Conservation (phyloP, 2,113 vertebrate genomes). For the Istiophorus platypterus region DNA sequence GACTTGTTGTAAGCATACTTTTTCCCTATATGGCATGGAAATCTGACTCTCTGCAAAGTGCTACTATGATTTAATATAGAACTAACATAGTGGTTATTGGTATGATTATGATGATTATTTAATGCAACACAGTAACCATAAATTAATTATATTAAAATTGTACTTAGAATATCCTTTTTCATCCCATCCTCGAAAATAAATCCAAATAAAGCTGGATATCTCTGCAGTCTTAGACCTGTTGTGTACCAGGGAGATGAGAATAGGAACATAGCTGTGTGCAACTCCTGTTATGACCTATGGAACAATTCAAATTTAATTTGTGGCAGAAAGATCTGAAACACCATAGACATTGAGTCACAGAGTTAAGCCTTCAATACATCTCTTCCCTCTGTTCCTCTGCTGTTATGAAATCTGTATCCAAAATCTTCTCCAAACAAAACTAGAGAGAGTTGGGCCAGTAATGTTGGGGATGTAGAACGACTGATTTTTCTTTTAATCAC, state of each 20-base stretch:
- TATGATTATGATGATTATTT: slow-evolving; percentile 12
- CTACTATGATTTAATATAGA: not conserved
- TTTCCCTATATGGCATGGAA: not conserved
- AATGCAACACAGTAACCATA: not conserved
- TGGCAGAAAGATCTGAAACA: slow-evolving; percentile 73
- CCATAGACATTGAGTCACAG: slow-evolving; percentile 50
- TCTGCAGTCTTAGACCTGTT: slow-evolving; percentile 52
- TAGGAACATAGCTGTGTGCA: slow-evolving; percentile 59
- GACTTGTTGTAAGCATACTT: not conserved
- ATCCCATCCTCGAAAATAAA: slow-evolving; percentile 19
- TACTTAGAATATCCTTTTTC: not conserved
- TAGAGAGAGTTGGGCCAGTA: slow-evolving; percentile 13
- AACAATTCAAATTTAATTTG: slow-evolving; percentile 85
- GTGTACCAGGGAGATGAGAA: slow-evolving; percentile 49
- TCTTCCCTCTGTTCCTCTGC: slow-evolving; percentile 53
- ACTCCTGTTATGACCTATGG: slow-evolving; percentile 79
- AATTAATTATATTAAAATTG: not conserved
- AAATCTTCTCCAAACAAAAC: slow-evolving; percentile 47
- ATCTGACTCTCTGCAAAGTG: not conserved
- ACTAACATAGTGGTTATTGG: not conserved
- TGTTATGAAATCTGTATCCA: slow-evolving; percentile 43
- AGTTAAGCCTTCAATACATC: slow-evolving; percentile 68
- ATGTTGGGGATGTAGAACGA: slow-evolving; percentile 16
- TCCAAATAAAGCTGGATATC: slow-evolving; percentile 37
- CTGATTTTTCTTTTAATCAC: slow-evolving; percentile 5